A percentile compares a stretch with the other conserved stretches of the same genome.
phyloP scores from a whole-genome alignment of 1,140 invertebrate species.

The Chelonus insularis region DNA sequence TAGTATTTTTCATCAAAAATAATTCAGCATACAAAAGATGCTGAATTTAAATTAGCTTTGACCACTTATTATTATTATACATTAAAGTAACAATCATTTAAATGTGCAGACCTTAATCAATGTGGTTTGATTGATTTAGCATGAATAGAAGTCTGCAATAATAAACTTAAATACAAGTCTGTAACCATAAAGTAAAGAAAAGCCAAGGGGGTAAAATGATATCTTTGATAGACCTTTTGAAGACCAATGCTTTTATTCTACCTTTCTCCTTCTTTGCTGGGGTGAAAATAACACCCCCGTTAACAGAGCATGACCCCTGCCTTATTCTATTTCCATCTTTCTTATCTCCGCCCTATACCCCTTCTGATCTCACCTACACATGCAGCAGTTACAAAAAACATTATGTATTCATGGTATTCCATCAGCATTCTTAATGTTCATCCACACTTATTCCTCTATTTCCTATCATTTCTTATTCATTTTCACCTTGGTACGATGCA shows the following conservation, averaged over 20 bases:
- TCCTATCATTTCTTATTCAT: slow-evolving; percentile 7
- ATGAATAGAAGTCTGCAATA: no score
- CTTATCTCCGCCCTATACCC: background rate
- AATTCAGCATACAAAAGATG: no score
- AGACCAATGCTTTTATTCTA: background rate
- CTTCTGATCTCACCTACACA: no score
- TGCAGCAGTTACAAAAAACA: slow-evolving; percentile 49
- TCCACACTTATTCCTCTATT: background rate
- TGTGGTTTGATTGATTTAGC: no score
- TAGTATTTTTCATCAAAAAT: no score
- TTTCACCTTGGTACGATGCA: background rate
- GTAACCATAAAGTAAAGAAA: no score
- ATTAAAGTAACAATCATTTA: no score
- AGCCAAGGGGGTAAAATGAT: background rate
- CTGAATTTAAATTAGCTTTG: no score
- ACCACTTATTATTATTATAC: no score
- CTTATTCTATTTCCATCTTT: slow-evolving; percentile 25
- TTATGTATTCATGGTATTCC: slow-evolving; percentile 49
- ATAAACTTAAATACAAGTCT: no score
- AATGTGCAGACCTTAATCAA: no score
- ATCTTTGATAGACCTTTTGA: background rate
- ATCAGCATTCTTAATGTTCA: slow-evolving; percentile 20
- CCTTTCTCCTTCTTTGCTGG: slow-evolving; percentile 1
- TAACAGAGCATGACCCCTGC: slow-evolving; percentile 49
- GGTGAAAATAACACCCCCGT: slow-evolving; percentile 31